Percentiles rank a stretch among this genome's conserved stretches.
These are phyloP conservation scores for Macrotrachela quadricornifera DNA, from an alignment of 1,140 invertebrate genomes.

Conservation along the genomic window DNA sequence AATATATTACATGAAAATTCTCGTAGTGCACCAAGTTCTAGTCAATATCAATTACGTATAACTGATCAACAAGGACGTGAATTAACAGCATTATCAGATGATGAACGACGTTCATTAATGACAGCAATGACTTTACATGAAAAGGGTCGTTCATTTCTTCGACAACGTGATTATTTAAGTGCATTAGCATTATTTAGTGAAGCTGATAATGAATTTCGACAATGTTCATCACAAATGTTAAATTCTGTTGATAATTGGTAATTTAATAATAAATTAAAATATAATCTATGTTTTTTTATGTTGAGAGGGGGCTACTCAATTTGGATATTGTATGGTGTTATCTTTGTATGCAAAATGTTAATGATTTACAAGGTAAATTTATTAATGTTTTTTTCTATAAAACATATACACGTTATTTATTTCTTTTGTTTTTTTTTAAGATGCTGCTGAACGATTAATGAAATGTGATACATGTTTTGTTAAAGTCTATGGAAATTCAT, in stretches of 20 bases:
- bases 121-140: slow-evolving; percentile 53
- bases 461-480: slow-evolving; percentile 43
- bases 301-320: slow-evolving; percentile 56
- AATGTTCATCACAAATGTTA: slow-evolving; percentile 9
- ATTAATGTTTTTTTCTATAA: not conserved
- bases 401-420: not conserved
- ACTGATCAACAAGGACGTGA: not conserved
- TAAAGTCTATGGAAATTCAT: slow-evolving; percentile 45
- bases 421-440: not conserved
- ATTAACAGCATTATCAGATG: not conserved
- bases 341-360: slow-evolving; percentile 45
- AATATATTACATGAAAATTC: not conserved
- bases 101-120: slow-evolving; percentile 29
- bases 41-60: not conserved
- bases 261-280: not conserved
- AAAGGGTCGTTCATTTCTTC: slow-evolving; percentile 44
- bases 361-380: slow-evolving; percentile 45
- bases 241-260: slow-evolving; percentile 7
- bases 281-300: slow-evolving; percentile 14
- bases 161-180: slow-evolving; percentile 41
- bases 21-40: not conserved
- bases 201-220: slow-evolving; percentile 50
- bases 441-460: slow-evolving; percentile 36
- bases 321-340: slow-evolving; percentile 66
- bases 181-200: slow-evolving; percentile 49